Base-by-base conservation (phyloP, 2,888 invertebrate genomes). In the Aplocera efformata region DNA sequence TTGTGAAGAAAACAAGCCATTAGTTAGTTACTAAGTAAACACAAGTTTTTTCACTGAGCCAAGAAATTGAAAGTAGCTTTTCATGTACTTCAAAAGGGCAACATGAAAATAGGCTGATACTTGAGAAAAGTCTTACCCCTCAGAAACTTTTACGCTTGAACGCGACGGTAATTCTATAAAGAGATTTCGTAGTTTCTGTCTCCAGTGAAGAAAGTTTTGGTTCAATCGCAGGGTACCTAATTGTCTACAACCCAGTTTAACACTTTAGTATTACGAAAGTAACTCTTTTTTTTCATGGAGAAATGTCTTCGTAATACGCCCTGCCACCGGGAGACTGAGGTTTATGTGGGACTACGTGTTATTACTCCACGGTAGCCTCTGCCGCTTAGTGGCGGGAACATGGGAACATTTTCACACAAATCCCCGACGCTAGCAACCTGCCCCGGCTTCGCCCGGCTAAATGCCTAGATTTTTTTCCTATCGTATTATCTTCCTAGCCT, bases 41-140 rank as follows among this genome's bases (percentile, higher is more conserved):
- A 32, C n/a, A 27, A 32, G 38, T 8, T 31, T 20, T 34, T 10
- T n/a, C 23, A 37, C 29, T 7, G 17, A 25, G 28, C 26, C 27
- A 5, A 32, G 20, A 26, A 25, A 34, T 34, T 42, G 24, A 29
- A 29, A 48, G 48, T 48, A 51, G 31, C 41, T 43, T 48, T 48
- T 28, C 40, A 33, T 48, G 51, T 51, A 32, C n/a, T 24, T 7
- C 13, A 36, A 32, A 37, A 31, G 24, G 40, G 13, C 11, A 9
- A n/a, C 38, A 27, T 26, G 42, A 40, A 50, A 46, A 48, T 43
- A 30, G 32, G 31, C 35, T 10, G 22, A 10, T 11, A 28, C 10
- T 33, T 33, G 24, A 35, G 48, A 46, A 43, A 43, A 29, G 8
- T 28, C 44, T 29, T 32, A 43, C 23, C 40, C 29, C 20, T 25